Conservation (phyloP, 1,140 invertebrate genomes). For the Schlechtendalia chinensis region DNA sequence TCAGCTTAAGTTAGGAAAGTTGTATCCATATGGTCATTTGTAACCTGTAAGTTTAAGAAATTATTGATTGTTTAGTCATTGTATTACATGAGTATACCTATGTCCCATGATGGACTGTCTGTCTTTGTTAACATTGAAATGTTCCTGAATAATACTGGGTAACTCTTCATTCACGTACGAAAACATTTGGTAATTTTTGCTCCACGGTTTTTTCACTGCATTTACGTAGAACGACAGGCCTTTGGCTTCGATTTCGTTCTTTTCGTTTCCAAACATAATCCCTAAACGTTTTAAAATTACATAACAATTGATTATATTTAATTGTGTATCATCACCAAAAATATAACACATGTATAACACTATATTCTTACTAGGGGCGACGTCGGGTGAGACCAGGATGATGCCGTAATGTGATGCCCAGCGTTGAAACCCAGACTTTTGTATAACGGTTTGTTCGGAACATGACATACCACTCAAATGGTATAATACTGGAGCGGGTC, state of each 20-base stretch:
- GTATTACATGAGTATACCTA: slow-evolving; percentile 60
- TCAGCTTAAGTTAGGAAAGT: too few relatives aligned
- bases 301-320: not conserved
- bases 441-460: slow-evolving; percentile 94
- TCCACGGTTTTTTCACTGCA: slow-evolving; percentile 88
- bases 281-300: not conserved
- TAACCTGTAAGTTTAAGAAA: too few relatives aligned
- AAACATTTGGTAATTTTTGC: slow-evolving; percentile 93
- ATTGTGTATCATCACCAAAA: not conserved
- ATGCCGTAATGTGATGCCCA: slow-evolving; percentile 79
- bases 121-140: slow-evolving; percentile 67
- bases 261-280: slow-evolving; percentile 11
- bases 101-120: slow-evolving; percentile 83
- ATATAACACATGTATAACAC: not conserved
- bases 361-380: slow-evolving; percentile 73
- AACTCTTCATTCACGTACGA: slow-evolving; percentile 93
- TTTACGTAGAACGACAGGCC: slow-evolving; percentile 96
- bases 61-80: too few relatives aligned
- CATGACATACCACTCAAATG: slow-evolving; percentile 93
- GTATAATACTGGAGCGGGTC: slow-evolving; percentile 78
- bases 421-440: slow-evolving; percentile 90
- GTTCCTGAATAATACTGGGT: slow-evolving; percentile 69
- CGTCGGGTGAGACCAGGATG: slow-evolving; percentile 90
- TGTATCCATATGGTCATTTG: too few relatives aligned
- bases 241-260: slow-evolving; percentile 62